Percentiles rank a stretch among this genome's conserved stretches.
phyloP scores from a whole-genome alignment of 1,140 invertebrate species.

The Lamellibrachia luymesi region DNA sequence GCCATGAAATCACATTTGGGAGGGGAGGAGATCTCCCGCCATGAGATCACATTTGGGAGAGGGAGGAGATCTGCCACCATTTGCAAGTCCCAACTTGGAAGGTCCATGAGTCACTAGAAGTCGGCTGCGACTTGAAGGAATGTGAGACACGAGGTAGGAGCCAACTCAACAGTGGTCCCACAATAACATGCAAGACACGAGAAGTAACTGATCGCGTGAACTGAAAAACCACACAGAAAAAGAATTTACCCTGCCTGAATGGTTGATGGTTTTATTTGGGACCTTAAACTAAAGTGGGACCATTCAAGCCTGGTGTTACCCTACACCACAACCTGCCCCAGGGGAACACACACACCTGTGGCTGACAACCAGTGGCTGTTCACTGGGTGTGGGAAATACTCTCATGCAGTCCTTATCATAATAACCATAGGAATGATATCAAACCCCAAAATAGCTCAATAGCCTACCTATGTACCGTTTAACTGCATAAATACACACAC shows the following conservation, averaged over 20 bases:
- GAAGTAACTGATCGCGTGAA: neutral
- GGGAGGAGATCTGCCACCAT: no score
- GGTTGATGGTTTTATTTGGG: neutral
- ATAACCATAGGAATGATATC: neutral
- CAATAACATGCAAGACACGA: slow-evolving; percentile 21
- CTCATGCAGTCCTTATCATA: neutral
- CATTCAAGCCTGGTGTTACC: neutral
- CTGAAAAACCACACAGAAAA: neutral
- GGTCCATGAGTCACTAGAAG: no score
- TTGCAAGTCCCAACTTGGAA: no score
- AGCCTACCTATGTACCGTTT: neutral
- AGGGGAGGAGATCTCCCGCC: no score
- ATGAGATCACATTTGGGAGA: no score
- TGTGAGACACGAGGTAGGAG: no score
- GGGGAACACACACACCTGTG: neutral
- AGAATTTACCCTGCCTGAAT: no score
- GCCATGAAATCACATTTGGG: no score
- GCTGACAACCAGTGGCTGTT: neutral
- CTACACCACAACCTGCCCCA: neutral
- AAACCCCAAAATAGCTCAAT: neutral
- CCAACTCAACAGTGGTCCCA: neutral
- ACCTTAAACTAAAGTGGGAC: neutral
- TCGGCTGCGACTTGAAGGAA: no score
- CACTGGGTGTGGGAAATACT: neutral
- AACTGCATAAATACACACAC: neutral